Percentiles rank a stretch among this genome's conserved stretches.
phyloP scores from a whole-genome alignment of 1,140 invertebrate species.

The Whitmania pigra region DNA sequence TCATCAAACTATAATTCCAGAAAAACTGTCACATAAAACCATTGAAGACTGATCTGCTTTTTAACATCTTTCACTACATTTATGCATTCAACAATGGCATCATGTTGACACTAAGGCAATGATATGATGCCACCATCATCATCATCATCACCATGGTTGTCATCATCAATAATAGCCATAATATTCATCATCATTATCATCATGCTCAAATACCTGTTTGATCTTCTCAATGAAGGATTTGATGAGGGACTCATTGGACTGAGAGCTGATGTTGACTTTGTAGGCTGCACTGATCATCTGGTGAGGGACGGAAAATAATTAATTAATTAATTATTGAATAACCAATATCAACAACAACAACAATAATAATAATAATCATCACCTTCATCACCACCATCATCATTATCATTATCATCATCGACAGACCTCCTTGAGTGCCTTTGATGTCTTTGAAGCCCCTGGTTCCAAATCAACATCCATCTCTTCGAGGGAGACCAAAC shows the following conservation, averaged over 20 bases:
- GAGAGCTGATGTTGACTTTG: conserved; percentile 66
- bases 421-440: conserved; percentile 21
- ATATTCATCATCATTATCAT: neutral
- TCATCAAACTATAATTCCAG: too few species aligned
- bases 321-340: too few species aligned
- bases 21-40: too few species aligned
- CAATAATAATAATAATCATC: neutral
- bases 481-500: conserved; percentile 53
- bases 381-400: conserved; percentile 7
- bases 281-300: conserved; percentile 66
- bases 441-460: conserved; percentile 19
- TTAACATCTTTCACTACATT: too few species aligned
- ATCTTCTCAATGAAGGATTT: conserved; percentile 63
- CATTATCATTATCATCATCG: conserved; percentile 16
- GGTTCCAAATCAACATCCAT: conserved; percentile 15
- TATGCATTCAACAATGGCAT: too few species aligned
- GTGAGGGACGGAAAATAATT: neutral
- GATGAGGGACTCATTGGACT: conserved; percentile 61
- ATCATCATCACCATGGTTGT: neutral
- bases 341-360: neutral
- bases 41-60: too few species aligned
- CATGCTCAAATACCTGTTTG: conserved; percentile 47
- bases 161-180: neutral
- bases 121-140: too few species aligned
- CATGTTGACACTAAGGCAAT: too few species aligned